Conservation (phyloP, 2,888 invertebrate species). For the Drosophila falleni region DNA sequence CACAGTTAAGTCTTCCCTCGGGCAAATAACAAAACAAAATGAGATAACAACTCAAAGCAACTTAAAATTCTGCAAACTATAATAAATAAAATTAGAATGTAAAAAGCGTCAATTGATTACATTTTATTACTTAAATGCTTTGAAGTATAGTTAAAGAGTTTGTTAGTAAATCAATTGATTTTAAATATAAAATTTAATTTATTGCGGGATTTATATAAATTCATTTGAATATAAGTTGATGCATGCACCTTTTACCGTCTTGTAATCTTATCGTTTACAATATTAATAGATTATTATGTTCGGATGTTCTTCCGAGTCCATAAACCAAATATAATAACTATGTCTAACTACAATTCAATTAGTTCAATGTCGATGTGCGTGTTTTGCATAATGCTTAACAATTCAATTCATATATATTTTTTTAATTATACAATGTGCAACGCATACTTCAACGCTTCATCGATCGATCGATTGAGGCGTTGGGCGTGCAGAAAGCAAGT, state of each 20-base stretch:
- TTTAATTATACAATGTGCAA: conserved; percentile 4
- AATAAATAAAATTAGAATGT: conserved; percentile 1
- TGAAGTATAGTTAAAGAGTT: conserved; percentile 17
- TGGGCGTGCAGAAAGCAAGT: conserved; percentile 29
- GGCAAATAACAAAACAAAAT: not conserved
- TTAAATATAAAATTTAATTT: conserved; percentile 19
- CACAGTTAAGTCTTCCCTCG: not conserved
- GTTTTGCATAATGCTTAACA: conserved; percentile 73
- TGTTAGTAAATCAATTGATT: conserved; percentile 39
- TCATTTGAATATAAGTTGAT: conserved; percentile 5
- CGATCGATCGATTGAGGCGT: conserved; percentile 27
- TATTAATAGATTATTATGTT: conserved; percentile 13
- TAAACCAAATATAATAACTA: conserved; percentile 42
- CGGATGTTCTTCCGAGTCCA: conserved; percentile 17
- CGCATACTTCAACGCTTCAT: conserved; percentile 23
- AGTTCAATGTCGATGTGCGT: conserved; percentile 63
- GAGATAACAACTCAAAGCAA: not conserved
- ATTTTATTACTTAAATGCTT: conserved; percentile 24
- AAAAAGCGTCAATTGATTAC: conserved; percentile 4
- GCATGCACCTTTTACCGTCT: conserved; percentile 46
- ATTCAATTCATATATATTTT: not conserved
- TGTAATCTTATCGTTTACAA: conserved; percentile 9
- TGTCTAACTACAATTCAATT: conserved; percentile 35
- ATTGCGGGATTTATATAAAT: conserved; percentile 15
- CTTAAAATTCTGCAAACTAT: conserved; percentile 4